Conservation (phyloP, 2,797 vertebrate genomes). For the Enteromius paludinosus region DNA sequence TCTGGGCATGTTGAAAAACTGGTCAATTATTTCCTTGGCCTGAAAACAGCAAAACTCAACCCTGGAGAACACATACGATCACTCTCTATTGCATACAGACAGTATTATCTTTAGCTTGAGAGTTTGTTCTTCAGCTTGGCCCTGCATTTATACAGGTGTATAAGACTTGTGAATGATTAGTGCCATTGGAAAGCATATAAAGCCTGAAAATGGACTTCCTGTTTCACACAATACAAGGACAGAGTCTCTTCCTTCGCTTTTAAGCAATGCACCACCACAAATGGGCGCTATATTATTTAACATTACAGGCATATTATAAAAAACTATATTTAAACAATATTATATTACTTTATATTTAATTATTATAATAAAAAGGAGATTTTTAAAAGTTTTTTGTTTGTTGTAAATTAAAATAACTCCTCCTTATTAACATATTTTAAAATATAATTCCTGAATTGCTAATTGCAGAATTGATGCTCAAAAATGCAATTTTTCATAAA, state of each 20-base stretch:
- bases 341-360: neutral
- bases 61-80: slow-evolving; percentile 18
- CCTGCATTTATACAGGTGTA: neutral
- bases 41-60: slow-evolving; percentile 16
- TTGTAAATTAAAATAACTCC: neutral
- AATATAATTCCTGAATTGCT: neutral
- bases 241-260: neutral
- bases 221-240: neutral
- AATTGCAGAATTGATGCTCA: neutral
- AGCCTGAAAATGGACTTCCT: neutral
- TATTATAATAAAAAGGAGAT: neutral
- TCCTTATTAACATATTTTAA: too few relatives aligned
- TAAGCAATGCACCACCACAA: neutral
- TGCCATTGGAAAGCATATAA: neutral
- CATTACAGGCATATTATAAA: too few relatives aligned
- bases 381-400: too few relatives aligned
- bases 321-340: neutral
- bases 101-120: neutral
- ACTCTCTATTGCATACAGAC: neutral
- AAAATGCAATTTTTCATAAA: neutral
- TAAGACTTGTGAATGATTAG: neutral
- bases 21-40: slow-evolving; percentile 31
- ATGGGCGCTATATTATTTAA: neutral
- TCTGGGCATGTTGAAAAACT: slow-evolving; percentile 20
- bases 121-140: neutral